Conservation (phyloP, 2,888 invertebrate species). For the Epinotia demarniana region DNA sequence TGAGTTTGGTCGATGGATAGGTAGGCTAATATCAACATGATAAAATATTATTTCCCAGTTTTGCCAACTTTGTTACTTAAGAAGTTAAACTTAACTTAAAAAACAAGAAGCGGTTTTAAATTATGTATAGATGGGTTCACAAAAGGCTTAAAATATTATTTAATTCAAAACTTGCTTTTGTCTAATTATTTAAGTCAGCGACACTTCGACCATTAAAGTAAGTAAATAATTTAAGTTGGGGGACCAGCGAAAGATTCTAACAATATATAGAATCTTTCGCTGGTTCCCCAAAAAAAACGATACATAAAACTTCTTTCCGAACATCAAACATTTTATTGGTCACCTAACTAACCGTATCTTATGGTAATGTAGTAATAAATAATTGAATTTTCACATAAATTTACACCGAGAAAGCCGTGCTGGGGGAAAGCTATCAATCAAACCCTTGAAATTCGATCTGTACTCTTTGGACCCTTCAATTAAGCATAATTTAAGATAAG, state of each 20-base stretch:
- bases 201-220: not conserved
- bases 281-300: too few relatives aligned
- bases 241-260: constrained; percentile 7
- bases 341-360: constrained; percentile 48
- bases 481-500: constrained; percentile 83
- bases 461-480: constrained; percentile 79
- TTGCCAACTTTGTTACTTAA: not conserved
- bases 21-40: not conserved
- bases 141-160: not conserved
- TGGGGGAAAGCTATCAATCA: constrained; percentile 77
- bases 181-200: not conserved
- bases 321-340: constrained; percentile 48
- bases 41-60: too few relatives aligned
- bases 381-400: constrained; percentile 59
- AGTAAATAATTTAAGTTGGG: constrained; percentile 6
- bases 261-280: too few relatives aligned
- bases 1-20: not conserved
- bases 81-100: not conserved
- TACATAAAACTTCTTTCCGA: constrained; percentile 21
- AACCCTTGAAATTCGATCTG: constrained; percentile 79
- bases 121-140: not conserved
- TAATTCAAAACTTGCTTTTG: not conserved
- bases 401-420: constrained; percentile 63
- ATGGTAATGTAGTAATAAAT: constrained; percentile 66
- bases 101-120: not conserved